Evolutionary conservation across 2,888 invertebrate species (phyloP).

Genomic region (Temnothorax unifasciatus): DNA sequence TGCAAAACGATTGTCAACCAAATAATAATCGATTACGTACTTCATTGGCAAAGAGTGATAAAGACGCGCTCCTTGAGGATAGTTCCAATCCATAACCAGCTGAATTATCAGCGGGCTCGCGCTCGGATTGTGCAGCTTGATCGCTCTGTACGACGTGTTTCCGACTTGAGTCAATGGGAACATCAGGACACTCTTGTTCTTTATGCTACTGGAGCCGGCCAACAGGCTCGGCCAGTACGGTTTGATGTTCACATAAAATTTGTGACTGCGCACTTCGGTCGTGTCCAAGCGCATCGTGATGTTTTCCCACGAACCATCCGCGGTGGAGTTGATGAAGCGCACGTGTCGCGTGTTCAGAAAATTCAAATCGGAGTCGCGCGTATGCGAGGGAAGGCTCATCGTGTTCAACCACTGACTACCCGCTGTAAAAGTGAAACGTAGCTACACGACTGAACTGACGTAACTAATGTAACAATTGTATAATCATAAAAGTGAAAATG

Average conservation of each 20-base stretch:
- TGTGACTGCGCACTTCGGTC: constrained; percentile 89
- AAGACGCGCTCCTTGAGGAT: constrained; percentile 89
- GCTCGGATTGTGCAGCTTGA: constrained; percentile 92
- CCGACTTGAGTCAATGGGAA: constrained; percentile 93
- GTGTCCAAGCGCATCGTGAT: constrained; percentile 93
- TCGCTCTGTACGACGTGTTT: constrained; percentile 89
- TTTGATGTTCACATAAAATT: constrained; percentile 90
- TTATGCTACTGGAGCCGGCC: constrained; percentile 74
- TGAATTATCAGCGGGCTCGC: constrained; percentile 91
- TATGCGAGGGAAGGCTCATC: constrained; percentile 89
- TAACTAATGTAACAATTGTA: not conserved
- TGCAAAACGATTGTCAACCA: not conserved
- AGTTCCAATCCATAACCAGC: constrained; percentile 90
- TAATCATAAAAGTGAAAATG: not conserved
- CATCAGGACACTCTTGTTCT: constrained; percentile 87
- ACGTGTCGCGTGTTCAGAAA: constrained; percentile 89
- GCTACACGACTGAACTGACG: not conserved
- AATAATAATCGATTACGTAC: constrained; percentile 77
- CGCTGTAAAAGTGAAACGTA: constrained; percentile 83
- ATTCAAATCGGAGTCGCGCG: constrained; percentile 91
- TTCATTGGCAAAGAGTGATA: constrained; percentile 87
- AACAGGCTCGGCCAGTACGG: constrained; percentile 90
- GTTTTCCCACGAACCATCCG: constrained; percentile 88
- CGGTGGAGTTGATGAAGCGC: constrained; percentile 88
- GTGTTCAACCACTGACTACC: constrained; percentile 91